These are phyloP conservation scores for Chelmon rostratus DNA, from an alignment of 2,797 vertebrate genomes.

Conservation along the genomic window DNA sequence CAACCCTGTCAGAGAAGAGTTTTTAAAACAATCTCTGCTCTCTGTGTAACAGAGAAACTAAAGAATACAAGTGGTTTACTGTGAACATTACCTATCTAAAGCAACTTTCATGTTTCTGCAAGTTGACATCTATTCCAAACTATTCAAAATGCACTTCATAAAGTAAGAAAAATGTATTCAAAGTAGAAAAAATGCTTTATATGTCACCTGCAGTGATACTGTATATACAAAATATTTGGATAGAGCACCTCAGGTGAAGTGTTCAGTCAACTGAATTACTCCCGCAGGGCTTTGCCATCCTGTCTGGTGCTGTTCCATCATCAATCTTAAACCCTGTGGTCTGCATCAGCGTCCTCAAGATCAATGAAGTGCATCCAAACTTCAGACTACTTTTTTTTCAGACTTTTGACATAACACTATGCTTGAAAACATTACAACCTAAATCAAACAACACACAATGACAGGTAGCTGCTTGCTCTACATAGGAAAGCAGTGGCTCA, in stretches of 20 bases:
- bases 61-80: not conserved
- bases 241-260: conserved; percentile 15
- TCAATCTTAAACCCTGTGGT: conserved; percentile 26
- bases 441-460: conserved; percentile 3
- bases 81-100: not conserved
- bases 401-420: not conserved
- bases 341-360: not conserved
- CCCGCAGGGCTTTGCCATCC: conserved; percentile 19
- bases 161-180: not conserved
- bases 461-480: not conserved
- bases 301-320: conserved; percentile 16
- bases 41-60: not conserved
- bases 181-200: not conserved
- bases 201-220: conserved; percentile 18
- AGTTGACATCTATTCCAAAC: conserved; percentile 5
- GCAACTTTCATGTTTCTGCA: not conserved
- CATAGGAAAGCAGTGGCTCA: not conserved
- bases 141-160: not conserved
- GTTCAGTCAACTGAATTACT: conserved; percentile 31
- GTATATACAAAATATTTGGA: conserved; percentile 14
- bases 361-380: conserved; percentile 4
- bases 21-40: not conserved
- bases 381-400: not conserved
- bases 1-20: not conserved
- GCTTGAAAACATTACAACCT: conserved; percentile 1